Evolutionary conservation across 2,888 invertebrate genomes (phyloP), one percentile per base, ranked within the genome.

Genomic region (Chaetoderma sp.): DNA sequence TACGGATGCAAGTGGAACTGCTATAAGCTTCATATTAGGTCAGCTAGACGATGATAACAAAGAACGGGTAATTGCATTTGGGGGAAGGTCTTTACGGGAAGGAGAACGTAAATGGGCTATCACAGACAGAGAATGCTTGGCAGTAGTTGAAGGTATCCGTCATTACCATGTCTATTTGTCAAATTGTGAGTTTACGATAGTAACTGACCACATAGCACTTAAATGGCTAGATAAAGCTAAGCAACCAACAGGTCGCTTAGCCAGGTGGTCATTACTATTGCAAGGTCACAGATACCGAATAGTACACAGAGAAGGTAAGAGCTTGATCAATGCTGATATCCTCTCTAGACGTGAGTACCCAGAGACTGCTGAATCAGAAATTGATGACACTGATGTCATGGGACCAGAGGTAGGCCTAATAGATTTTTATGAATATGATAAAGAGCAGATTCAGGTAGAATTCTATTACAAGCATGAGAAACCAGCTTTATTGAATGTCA

Each of bases 61-160:
- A 21, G 73, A 75, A 57, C 52, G 33, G 47, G 75, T 71, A 0
- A 62, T 70, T n/a, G n/a, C n/a, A n/a, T n/a, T 68, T 61, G 71
- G 65, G 30, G 64, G 62, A 33, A 50, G 63, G 25, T 30, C 66
- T 8, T 42, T 71, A n/a, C 33, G 39, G 2, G 25, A 45, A 6
- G 33, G 36, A 16, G 64, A 73, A 45, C 54, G 49, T 16, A 65
- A 59, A 4, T 68, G 62, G 33, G 30, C 33, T 16, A 68, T 60
- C 5, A 58, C 65, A 0, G 69, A 68, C 13, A 55, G 58, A 28
- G 71, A 73, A 56, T 50, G 59, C n/a, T 30, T 67, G 30, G 71
- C 69, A 42, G 30, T 73, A n/a, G n/a, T 71, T 2, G 65, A 66
- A 57, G 71, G 71, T 1, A 63, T 72, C 25, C 44, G 60, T 25